These are phyloP conservation scores for Macrobrachium nipponense DNA, from an alignment of 1,140 invertebrate species.

Conservation along the genomic window DNA sequence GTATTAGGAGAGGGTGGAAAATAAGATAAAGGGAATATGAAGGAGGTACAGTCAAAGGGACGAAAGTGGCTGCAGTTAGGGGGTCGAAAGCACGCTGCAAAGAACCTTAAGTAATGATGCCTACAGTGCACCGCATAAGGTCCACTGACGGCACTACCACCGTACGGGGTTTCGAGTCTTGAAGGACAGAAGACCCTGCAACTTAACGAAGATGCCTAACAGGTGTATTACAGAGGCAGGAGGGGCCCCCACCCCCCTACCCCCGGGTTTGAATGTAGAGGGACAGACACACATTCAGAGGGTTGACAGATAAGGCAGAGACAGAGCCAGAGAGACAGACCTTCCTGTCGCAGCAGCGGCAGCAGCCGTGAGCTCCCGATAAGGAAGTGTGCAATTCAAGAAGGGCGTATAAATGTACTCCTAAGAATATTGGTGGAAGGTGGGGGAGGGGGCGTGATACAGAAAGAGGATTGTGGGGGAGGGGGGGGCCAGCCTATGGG, in stretches of 20 bases:
- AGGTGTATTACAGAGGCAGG: too few species aligned
- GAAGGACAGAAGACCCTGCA: too few species aligned
- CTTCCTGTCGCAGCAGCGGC: background rate
- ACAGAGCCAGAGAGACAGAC: background rate
- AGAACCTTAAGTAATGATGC: too few species aligned
- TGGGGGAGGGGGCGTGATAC: background rate
- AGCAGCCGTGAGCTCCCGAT: background rate
- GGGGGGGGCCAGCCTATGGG: background rate
- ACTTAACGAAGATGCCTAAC: too few species aligned
- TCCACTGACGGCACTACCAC: too few species aligned
- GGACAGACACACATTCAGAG: background rate
- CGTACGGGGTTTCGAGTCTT: too few species aligned
- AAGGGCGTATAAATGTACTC: background rate
- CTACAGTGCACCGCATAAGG: too few species aligned
- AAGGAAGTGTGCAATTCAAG: background rate
- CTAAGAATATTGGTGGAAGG: background rate
- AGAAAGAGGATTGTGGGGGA: background rate
- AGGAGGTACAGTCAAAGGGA: too few species aligned
- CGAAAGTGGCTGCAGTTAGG: too few species aligned
- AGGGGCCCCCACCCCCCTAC: background rate
- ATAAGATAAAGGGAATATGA: too few species aligned
- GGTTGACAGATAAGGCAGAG: background rate
- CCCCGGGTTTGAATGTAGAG: slow-evolving; percentile 8
- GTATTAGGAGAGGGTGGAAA: too few species aligned
- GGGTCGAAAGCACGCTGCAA: too few species aligned